phyloP scores from a whole-genome alignment of 2,113 vertebrate genomes.

The Vimba vimba region DNA sequence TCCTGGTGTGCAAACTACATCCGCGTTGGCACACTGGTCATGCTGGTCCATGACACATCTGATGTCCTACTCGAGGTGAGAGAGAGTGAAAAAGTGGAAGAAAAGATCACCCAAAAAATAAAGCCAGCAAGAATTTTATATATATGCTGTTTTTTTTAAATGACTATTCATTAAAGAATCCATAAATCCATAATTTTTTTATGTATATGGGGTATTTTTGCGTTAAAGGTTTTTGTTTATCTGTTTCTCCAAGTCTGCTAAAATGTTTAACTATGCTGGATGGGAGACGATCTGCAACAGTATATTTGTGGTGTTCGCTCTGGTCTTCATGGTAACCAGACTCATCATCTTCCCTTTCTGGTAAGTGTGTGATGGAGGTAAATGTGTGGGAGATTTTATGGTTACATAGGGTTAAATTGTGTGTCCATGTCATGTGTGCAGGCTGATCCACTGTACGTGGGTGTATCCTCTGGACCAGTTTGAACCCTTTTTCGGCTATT shows the following conservation, averaged over 20 bases:
- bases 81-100: background rate
- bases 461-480: constrained; percentile 78
- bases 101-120: background rate
- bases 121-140: too few species aligned
- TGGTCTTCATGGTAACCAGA: constrained; percentile 82
- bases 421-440: constrained; percentile 28
- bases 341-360: constrained; percentile 89
- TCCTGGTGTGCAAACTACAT: constrained; percentile 93
- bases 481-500: constrained; percentile 86
- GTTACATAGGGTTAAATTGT: background rate
- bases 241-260: constrained; percentile 79
- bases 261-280: constrained; percentile 88
- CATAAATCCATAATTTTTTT: too few species aligned
- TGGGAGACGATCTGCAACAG: constrained; percentile 79
- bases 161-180: too few species aligned
- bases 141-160: too few species aligned
- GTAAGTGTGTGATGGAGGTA: constrained; percentile 72
- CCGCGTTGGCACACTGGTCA: constrained; percentile 87
- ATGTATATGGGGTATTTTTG: background rate
- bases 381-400: background rate
- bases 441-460: constrained; percentile 86
- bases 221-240: background rate
- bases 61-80: constrained; percentile 91
- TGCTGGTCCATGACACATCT: constrained; percentile 85
- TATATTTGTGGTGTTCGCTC: constrained; percentile 84